phyloP scores from a whole-genome alignment of 2,888 invertebrate species.

The Drosophila colorata region DNA sequence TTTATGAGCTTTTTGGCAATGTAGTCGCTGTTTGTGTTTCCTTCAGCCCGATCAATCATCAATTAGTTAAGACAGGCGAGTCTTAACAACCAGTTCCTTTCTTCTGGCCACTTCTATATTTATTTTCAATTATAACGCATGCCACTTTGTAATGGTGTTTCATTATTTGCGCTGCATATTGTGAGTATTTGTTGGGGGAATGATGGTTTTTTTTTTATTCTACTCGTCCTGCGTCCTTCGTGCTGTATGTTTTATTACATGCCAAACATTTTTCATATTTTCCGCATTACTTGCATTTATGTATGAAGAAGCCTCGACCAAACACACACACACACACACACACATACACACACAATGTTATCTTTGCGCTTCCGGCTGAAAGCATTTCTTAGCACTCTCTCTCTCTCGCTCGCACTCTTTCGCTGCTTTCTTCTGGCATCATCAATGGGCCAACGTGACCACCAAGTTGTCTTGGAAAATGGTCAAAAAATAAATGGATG shows the following conservation, averaged over 20 bases:
- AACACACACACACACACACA: conserved; percentile 27
- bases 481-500: conserved; percentile 81
- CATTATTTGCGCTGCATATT: conserved; percentile 67
- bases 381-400: conserved; percentile 73
- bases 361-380: conserved; percentile 82
- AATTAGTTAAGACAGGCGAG: conserved; percentile 53
- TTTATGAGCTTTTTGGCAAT: not conserved
- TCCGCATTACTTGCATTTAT: conserved; percentile 79
- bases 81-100: conserved; percentile 15
- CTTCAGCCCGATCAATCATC: conserved; percentile 52
- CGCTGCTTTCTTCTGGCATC: conserved; percentile 43
- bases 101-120: conserved; percentile 47
- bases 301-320: conserved; percentile 70
- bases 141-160: conserved; percentile 65
- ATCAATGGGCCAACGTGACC: conserved; percentile 78
- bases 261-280: conserved; percentile 77
- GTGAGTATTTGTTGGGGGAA: conserved; percentile 11
- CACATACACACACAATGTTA: conserved; percentile 65
- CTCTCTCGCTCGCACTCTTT: conserved; percentile 12
- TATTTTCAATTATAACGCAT: conserved; percentile 74
- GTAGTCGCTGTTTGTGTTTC: not conserved
- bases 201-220: conserved; percentile 11
- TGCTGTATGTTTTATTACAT: conserved; percentile 64
- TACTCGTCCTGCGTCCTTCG: conserved; percentile 39
- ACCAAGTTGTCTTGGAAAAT: conserved; percentile 76